Conservation (phyloP, 2,797 vertebrate genomes). For the Sandelia bainsii region DNA sequence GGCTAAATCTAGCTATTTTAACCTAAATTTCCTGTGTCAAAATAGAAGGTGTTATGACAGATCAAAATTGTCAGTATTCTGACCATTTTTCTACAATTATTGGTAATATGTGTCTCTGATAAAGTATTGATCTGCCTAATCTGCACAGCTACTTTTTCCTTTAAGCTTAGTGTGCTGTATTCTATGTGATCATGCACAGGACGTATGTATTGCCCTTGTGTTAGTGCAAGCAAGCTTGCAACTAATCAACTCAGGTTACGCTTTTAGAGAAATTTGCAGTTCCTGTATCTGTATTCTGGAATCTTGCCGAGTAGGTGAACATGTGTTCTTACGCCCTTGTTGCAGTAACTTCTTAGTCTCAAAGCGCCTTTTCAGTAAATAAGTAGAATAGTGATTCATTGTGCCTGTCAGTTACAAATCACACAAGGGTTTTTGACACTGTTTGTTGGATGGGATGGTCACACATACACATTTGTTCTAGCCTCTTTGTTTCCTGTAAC, state of each 20-base stretch:
- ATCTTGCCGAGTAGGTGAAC: slow-evolving; percentile 47
- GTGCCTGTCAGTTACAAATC: slow-evolving; percentile 57
- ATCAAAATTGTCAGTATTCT: slow-evolving; percentile 18
- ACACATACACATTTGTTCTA: slow-evolving; percentile 31
- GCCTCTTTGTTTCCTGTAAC: slow-evolving; percentile 38
- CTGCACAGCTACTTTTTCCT: slow-evolving; percentile 38
- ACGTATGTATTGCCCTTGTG: slow-evolving; percentile 24
- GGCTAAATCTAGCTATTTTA: background rate
- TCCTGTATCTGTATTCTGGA: slow-evolving; percentile 23
- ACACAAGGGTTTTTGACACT: slow-evolving; percentile 25
- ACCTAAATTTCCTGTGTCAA: slow-evolving; percentile 1
- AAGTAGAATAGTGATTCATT: slow-evolving; percentile 30
- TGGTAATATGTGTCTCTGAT: slow-evolving; percentile 14
- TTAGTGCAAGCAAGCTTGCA: slow-evolving; percentile 36
- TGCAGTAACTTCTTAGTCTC: slow-evolving; percentile 36
- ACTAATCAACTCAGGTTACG: slow-evolving; percentile 74
- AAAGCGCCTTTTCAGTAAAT: slow-evolving; percentile 57
- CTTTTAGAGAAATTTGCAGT: slow-evolving; percentile 5
- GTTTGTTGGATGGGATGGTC: slow-evolving; percentile 13
- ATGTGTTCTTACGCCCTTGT: slow-evolving; percentile 20
- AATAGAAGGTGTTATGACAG: slow-evolving; percentile 1
- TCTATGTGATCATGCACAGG: slow-evolving; percentile 10
- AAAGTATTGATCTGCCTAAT: slow-evolving; percentile 30
- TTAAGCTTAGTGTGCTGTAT: slow-evolving; percentile 24
- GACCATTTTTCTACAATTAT: slow-evolving; percentile 24